These are phyloP conservation scores for Enteromius anoplus DNA, from an alignment of 2,797 vertebrate species.

Conservation along the genomic window DNA sequence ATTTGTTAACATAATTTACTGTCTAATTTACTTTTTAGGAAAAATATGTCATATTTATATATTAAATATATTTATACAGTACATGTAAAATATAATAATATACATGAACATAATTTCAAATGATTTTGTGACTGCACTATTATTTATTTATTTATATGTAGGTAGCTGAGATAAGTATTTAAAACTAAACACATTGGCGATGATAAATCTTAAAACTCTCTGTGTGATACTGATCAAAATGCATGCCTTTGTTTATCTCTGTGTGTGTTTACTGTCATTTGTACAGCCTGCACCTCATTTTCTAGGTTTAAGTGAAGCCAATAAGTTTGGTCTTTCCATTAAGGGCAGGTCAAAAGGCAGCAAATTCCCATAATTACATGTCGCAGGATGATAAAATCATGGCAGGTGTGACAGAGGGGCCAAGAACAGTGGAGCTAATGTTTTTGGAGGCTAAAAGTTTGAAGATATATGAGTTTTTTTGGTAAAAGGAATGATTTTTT, in stretches of 20 bases:
- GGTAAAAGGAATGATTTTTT: constrained; percentile 18
- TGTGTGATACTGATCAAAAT: neutral
- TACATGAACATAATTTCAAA: too few species aligned
- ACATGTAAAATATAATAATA: too few species aligned
- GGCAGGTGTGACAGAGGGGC: constrained; percentile 12
- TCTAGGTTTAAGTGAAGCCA: neutral
- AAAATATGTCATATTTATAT: too few species aligned
- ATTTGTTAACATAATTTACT: too few species aligned
- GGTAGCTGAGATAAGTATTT: neutral
- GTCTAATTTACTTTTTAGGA: too few species aligned
- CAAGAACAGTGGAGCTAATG: neutral
- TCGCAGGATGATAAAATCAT: constrained; percentile 8
- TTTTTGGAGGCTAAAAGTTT: neutral
- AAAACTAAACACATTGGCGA: neutral
- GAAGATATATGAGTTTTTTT: constrained; percentile 1
- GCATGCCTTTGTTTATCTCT: neutral
- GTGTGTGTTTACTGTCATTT: neutral
- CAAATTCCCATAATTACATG: constrained; percentile 15
- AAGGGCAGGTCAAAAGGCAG: neutral
- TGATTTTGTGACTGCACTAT: neutral
- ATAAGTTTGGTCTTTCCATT: neutral
- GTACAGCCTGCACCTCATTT: constrained; percentile 1
- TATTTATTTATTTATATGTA: neutral
- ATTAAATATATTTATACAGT: too few species aligned
- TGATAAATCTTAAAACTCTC: neutral